Base-by-base conservation (phyloP, 2,113 vertebrate genomes). In the Zeus faber region DNA sequence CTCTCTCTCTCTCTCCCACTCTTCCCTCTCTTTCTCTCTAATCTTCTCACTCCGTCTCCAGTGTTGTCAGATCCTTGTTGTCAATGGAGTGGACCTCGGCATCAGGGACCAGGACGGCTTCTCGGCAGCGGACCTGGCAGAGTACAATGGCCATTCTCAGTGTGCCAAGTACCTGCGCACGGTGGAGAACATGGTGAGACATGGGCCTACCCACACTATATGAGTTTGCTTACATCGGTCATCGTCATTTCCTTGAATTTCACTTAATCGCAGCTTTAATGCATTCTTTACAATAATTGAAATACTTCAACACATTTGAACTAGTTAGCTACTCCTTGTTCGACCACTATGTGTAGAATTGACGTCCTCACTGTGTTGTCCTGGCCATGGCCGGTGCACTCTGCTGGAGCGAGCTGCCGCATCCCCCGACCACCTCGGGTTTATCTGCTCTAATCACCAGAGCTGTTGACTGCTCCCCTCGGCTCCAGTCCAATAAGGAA, bases 61-160 rank as follows among this genome's bases (percentile, higher is more conserved):
- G 97, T 98, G 95, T 81, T 99, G 97, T 85, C 97, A 99, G 90
- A 95, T 99, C 62, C 87, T 98, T 6, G 95, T 98, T 53, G 97
- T 99, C 53, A 98, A 98, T 0, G 95, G 96, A 0, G 94, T 95
- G 46, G 91, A 94, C 80, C 84, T 98, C 67, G 89, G 89, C 29
- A 59, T 94, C 37, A 89, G 84, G 1, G 97, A 99, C 83, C 91
- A 92, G 59, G 94, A 98, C 0, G 93, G 95, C 43, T 95, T 95
- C 87, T 92, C 94, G 0, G 93, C 93, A 0, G 93, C 94, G 0
- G 96, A 99, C 79, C 89, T 99, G 3, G 93, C 97, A 0, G 95
- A 96, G 50, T 96, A 94, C 83, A 98, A 97, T 0, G 94, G 95
- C 66, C 94, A 98, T 73, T 60, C 74, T 40, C 95, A 95, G 81